These are phyloP conservation scores for Tholera decimalis DNA, from an alignment of 2,888 invertebrate species.

Conservation along the genomic window DNA sequence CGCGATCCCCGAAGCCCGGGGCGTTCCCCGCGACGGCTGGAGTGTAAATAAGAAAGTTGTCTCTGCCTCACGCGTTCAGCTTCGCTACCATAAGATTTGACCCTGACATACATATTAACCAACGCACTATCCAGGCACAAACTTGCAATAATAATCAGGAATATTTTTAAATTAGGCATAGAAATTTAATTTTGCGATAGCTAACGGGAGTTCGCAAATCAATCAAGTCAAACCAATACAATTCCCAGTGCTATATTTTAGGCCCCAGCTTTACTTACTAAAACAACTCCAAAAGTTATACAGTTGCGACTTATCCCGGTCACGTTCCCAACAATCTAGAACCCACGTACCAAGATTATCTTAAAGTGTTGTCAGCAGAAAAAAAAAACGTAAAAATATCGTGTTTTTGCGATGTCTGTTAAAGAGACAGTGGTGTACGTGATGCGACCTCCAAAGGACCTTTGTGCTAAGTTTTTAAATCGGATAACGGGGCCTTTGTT, in stretches of 20 bases:
- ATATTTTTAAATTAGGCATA: too few relatives aligned
- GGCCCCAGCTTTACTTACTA: not conserved
- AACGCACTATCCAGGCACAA: too few relatives aligned
- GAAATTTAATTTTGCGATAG: too few relatives aligned
- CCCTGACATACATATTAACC: too few relatives aligned
- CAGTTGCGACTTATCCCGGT: constrained; percentile 9
- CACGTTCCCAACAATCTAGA: constrained; percentile 46
- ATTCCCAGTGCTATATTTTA: not conserved
- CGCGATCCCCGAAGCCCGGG: too few relatives aligned
- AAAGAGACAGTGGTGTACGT: constrained; percentile 50
- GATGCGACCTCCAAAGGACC: constrained; percentile 38
- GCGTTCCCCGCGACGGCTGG: too few relatives aligned
- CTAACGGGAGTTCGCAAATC: not conserved
- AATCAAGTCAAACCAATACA: not conserved
- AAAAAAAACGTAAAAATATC: constrained; percentile 34
- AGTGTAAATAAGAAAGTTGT: too few relatives aligned
- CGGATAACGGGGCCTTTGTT: constrained; percentile 22
- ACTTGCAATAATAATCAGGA: too few relatives aligned
- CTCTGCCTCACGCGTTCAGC: too few relatives aligned
- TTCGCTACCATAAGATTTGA: too few relatives aligned
- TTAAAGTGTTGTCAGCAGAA: constrained; percentile 22
- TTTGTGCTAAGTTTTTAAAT: constrained; percentile 35
- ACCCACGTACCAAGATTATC: constrained; percentile 46
- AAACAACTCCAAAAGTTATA: not conserved
- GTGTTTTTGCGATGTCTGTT: constrained; percentile 38